These are phyloP conservation scores for Trachelus tabidus DNA, from an alignment of 2,888 invertebrate genomes.

Conservation along the genomic window DNA sequence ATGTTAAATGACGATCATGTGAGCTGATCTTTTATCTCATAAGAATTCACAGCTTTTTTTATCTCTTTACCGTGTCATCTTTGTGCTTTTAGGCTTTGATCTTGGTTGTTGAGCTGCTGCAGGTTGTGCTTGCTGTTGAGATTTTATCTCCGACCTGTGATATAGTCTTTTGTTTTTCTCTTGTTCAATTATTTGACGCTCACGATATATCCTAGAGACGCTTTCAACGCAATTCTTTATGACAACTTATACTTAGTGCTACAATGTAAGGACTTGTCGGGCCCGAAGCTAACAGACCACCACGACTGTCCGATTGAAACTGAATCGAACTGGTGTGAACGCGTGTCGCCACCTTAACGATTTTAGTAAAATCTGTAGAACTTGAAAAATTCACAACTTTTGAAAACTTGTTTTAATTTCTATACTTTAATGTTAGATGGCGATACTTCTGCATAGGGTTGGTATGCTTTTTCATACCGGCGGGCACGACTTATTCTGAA, in stretches of 20 bases:
- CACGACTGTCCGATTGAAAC: neutral
- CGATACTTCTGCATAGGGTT: neutral
- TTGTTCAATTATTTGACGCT: neutral
- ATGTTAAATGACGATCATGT: neutral
- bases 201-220: neutral
- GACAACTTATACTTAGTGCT: neutral
- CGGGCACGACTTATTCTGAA: neutral
- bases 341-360: neutral
- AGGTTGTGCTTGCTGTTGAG: constrained; percentile 25
- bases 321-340: neutral
- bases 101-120: constrained; percentile 37
- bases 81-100: constrained; percentile 43
- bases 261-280: neutral
- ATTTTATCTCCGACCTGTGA: constrained; percentile 43
- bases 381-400: neutral
- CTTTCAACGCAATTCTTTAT: neutral
- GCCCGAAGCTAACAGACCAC: neutral
- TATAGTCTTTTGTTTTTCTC: constrained; percentile 10
- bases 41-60: neutral
- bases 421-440: neutral
- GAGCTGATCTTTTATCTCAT: neutral
- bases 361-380: neutral
- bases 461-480: neutral
- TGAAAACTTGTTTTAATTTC: neutral
- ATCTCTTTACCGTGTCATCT: constrained; percentile 43